phyloP scores from a whole-genome alignment of 2,888 invertebrate species.

The Drosophila rubida region DNA sequence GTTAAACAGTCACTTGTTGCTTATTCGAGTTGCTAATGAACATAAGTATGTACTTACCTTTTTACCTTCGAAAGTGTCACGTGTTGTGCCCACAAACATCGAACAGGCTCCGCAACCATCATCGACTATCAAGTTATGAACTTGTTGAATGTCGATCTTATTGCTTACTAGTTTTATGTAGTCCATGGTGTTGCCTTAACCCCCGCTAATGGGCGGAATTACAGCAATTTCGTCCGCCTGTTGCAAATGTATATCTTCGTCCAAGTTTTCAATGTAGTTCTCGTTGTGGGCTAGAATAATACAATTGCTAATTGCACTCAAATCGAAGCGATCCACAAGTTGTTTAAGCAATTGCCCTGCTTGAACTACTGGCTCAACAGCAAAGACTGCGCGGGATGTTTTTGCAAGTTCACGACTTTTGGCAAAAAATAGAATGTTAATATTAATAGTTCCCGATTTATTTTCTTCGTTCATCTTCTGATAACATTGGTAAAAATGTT shows the following conservation, averaged over 20 bases:
- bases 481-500: not conserved
- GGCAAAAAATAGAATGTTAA: slow-evolving; percentile 89
- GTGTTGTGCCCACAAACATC: slow-evolving; percentile 94
- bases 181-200: slow-evolving; percentile 89
- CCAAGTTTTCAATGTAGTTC: slow-evolving; percentile 88
- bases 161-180: slow-evolving; percentile 89
- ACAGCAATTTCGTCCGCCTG: slow-evolving; percentile 94
- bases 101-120: slow-evolving; percentile 94
- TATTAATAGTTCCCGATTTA: slow-evolving; percentile 4
- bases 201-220: slow-evolving; percentile 97
- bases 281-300: slow-evolving; percentile 94
- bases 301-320: slow-evolving; percentile 89
- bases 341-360: slow-evolving; percentile 87
- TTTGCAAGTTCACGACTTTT: slow-evolving; percentile 94
- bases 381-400: slow-evolving; percentile 85
- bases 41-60: slow-evolving; percentile 85
- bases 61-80: slow-evolving; percentile 93
- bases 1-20: not conserved
- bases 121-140: slow-evolving; percentile 88
- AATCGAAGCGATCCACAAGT: slow-evolving; percentile 87
- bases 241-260: slow-evolving; percentile 86
- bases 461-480: slow-evolving; percentile 25
- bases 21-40: not conserved
- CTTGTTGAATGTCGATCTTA: slow-evolving; percentile 88
- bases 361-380: slow-evolving; percentile 86